These are phyloP conservation scores for Phalloptychus januarius DNA, from an alignment of 2,797 vertebrate genomes.

Conservation along the genomic window DNA sequence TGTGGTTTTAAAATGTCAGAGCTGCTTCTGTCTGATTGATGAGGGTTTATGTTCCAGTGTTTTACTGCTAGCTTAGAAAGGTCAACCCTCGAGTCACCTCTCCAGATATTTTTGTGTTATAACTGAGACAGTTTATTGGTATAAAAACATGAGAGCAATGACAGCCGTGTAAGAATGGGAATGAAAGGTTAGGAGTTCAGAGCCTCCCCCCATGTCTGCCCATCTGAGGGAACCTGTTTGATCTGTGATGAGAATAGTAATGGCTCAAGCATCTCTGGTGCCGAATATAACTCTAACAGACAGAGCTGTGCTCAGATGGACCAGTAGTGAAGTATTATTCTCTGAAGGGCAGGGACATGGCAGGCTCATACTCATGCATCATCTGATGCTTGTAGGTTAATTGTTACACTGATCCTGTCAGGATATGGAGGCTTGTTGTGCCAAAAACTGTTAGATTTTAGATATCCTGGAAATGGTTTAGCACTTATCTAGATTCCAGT, in stretches of 20 bases:
- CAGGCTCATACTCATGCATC: constrained; percentile 10
- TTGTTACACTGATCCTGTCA: constrained; percentile 23
- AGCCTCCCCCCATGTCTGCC: constrained; percentile 36
- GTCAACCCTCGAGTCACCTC: constrained; percentile 51
- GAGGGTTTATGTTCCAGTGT: constrained; percentile 34
- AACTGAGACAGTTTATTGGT: constrained; percentile 62
- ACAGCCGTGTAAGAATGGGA: constrained; percentile 37
- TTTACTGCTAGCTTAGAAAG: constrained; percentile 42
- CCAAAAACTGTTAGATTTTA: constrained; percentile 1
- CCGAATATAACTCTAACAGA: constrained; percentile 40
- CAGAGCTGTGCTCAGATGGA: constrained; percentile 48
- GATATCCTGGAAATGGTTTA: neutral
- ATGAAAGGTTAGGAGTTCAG: constrained; percentile 63
- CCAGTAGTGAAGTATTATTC: constrained; percentile 48
- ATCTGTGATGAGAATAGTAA: constrained; percentile 70
- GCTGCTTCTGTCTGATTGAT: constrained; percentile 43
- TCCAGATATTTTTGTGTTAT: constrained; percentile 52
- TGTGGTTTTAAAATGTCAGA: constrained; percentile 54
- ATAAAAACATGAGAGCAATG: constrained; percentile 52
- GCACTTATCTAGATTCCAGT: neutral
- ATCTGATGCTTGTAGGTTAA: constrained; percentile 27
- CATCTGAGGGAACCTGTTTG: constrained; percentile 44
- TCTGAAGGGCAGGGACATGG: constrained; percentile 4
- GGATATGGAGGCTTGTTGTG: constrained; percentile 4
- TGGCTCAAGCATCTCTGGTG: constrained; percentile 43